Evolutionary conservation across 2,888 invertebrate genomes (phyloP).

Genomic region (Spodoptera picta): DNA sequence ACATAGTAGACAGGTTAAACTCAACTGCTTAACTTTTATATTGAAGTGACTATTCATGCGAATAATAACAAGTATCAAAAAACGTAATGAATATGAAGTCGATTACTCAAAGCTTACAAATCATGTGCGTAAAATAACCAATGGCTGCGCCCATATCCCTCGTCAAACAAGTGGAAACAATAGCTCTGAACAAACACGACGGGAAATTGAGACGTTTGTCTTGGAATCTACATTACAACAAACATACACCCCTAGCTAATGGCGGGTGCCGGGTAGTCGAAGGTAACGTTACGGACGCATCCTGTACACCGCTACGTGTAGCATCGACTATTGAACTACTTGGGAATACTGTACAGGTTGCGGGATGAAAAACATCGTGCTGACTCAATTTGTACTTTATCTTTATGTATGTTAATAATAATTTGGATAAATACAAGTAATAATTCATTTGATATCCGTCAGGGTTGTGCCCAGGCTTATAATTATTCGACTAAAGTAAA

Average conservation of each 20-base stretch:
- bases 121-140: slow-evolving; percentile 49
- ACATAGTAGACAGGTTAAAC: no score
- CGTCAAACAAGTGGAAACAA: slow-evolving; percentile 62
- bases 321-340: no score
- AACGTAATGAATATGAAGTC: slow-evolving; percentile 13
- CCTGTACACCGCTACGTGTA: slow-evolving; percentile 3
- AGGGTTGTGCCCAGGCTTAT: no score
- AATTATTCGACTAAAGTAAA: no score
- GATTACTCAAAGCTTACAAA: slow-evolving; percentile 48
- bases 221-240: slow-evolving; percentile 68
- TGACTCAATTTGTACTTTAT: no score
- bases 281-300: slow-evolving; percentile 18
- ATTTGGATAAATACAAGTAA: no score
- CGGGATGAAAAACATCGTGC: no score
- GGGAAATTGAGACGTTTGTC: slow-evolving; percentile 75
- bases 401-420: no score
- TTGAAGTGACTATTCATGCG: neutral
- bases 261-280: slow-evolving; percentile 34
- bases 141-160: slow-evolving; percentile 45
- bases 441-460: no score
- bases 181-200: slow-evolving; percentile 52
- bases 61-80: slow-evolving; percentile 40
- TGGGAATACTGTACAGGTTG: no score
- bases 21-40: no score
- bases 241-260: slow-evolving; percentile 51